A percentile compares a stretch with the other conserved stretches of the same genome.
These are phyloP conservation scores for Eulemur mongoz DNA, from an alignment of 2,797 vertebrate species.

Conservation along the genomic window DNA sequence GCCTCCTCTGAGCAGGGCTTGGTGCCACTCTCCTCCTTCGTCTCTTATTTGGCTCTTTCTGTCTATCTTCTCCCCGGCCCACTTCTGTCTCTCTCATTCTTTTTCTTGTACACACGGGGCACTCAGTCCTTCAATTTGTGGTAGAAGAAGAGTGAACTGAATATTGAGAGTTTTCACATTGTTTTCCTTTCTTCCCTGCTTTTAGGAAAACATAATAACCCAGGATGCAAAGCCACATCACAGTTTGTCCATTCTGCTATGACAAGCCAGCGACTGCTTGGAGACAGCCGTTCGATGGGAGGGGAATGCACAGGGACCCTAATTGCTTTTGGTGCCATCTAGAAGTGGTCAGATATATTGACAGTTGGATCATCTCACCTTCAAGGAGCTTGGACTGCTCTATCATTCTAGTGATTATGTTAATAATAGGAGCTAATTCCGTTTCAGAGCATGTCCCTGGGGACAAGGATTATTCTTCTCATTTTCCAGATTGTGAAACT, in stretches of 20 bases:
- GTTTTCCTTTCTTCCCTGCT: conserved; percentile 5
- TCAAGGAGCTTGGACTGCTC: background rate
- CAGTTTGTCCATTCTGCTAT: background rate
- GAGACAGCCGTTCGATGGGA: background rate
- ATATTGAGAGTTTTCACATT: background rate
- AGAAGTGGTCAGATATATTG: background rate
- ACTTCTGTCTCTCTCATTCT: background rate
- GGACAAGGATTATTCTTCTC: background rate
- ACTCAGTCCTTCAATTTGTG: background rate
- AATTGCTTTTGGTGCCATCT: background rate
- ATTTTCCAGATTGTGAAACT: conserved; percentile 11
- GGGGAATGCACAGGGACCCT: background rate
- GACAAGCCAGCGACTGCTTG: background rate
- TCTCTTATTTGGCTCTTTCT: background rate
- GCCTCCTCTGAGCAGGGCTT: background rate
- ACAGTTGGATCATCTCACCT: background rate
- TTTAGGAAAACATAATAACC: background rate
- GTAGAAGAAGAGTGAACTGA: background rate
- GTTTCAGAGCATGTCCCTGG: background rate
- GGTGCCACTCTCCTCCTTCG: background rate
- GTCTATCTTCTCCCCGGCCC: background rate
- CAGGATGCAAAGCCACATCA: background rate
- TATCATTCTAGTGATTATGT: background rate
- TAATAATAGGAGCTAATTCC: background rate
- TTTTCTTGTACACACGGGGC: background rate